Base-by-base conservation (phyloP, 2,113 vertebrate species). In the Atherinomorus stipes region DNA sequence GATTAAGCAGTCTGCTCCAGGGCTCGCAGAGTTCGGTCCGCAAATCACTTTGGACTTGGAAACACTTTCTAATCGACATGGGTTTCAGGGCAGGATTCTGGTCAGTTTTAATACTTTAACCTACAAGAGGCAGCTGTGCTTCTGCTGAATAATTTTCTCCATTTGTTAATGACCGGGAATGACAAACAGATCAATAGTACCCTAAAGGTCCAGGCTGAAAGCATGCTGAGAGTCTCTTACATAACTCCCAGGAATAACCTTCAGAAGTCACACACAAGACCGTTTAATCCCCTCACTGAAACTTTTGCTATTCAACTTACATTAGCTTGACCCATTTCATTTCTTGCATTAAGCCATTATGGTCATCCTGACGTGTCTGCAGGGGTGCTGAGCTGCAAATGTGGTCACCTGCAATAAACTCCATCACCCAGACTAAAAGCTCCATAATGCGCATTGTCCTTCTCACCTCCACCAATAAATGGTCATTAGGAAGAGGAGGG, bases 341-440 rank as follows among this genome's bases (percentile, higher is more conserved):
- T 65, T 52, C 18, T 83, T 81, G 81, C 25, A 62, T 88, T 71
- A 83, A 83, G 64, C 64, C 63, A 60, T 66, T 80, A 64, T 66
- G 50, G 62, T 53, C 64, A 23, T 50, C n/a, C 72, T 44, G 62
- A 57, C 62, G 47, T 53, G 58, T 78, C 68, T 88, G 81, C 66
- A 84, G 84, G 38, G 60, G 63, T n/a, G 63, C 59, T 0, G 45
- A 69, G 78, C 80, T 74, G 54, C 56, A 52, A 85, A 72, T 67
- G 74, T 73, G 80, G 47, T 77, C 78, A 72, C 76, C 89, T 87
- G 74, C 83, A 80, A 80, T 80, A 72, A 83, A 88, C 63, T 44
- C 64, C 11, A 26, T 73, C 80, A 45, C 49, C 56, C 61, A 0
- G 69, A 61, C 81, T 81, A 78, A 91, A 86, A 91, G 85, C 47